Conservation (phyloP, 2,888 invertebrate genomes). For the Tachina lurida region DNA sequence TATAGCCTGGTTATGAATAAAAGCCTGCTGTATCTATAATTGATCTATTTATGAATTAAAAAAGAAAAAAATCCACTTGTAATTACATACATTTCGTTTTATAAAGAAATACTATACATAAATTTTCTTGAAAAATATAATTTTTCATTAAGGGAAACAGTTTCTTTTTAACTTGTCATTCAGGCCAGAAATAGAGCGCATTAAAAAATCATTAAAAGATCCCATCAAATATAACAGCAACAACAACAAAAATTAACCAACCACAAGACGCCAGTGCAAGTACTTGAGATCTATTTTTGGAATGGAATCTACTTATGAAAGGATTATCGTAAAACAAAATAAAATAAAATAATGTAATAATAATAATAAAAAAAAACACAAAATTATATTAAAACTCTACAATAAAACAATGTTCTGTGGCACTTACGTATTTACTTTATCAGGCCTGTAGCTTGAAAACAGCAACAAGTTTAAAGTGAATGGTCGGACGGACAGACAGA, state of each 20-base stretch:
- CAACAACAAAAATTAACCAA: constrained; percentile 20
- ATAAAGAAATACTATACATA: not conserved
- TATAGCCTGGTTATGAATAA: not conserved
- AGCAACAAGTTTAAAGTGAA: constrained; percentile 29
- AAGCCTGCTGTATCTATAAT: not conserved
- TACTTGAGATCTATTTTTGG: constrained; percentile 68
- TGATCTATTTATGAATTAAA: not conserved
- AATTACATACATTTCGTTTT: not conserved
- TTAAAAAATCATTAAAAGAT: constrained; percentile 66
- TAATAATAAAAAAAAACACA: not conserved
- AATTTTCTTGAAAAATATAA: not conserved
- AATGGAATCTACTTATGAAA: constrained; percentile 63
- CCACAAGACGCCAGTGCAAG: constrained; percentile 69
- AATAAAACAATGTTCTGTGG: constrained; percentile 26
- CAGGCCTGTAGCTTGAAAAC: constrained; percentile 40
- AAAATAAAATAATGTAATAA: not conserved
- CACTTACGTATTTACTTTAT: constrained; percentile 32
- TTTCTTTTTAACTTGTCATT: constrained; percentile 26
- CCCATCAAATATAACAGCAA: constrained; percentile 26
- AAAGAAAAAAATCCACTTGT: constrained; percentile 10
- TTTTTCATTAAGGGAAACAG: not conserved
- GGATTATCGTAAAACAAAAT: constrained; percentile 59
- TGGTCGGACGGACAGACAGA: not conserved
- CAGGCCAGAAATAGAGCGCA: constrained; percentile 61
- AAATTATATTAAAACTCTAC: constrained; percentile 2